These are phyloP conservation scores for Isichthys henryi DNA, from an alignment of 2,113 vertebrate genomes.

Conservation along the genomic window DNA sequence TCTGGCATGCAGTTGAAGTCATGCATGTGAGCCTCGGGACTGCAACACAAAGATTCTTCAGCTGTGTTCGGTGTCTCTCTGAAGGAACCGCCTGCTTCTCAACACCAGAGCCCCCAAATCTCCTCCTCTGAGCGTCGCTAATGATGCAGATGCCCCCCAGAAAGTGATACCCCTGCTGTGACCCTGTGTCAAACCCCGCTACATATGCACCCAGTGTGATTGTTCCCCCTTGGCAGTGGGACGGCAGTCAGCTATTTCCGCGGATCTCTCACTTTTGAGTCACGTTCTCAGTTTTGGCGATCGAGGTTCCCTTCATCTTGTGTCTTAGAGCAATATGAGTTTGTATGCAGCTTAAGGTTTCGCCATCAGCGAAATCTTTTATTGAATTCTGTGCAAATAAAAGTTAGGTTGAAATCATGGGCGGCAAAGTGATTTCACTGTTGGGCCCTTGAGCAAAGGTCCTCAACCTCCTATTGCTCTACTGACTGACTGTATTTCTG, in stretches of 20 bases:
- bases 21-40: not conserved
- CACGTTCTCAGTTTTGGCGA: constrained; percentile 48
- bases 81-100: not conserved
- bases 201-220: constrained; percentile 39
- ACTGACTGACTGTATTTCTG: not conserved
- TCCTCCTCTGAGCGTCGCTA: constrained; percentile 32
- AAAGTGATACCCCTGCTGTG: constrained; percentile 38
- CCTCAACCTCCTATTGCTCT: not conserved
- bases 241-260: constrained; percentile 46
- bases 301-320: constrained; percentile 36
- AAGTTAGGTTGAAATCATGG: not conserved
- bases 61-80: not conserved
- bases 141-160: constrained; percentile 34
- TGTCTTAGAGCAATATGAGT: constrained; percentile 41
- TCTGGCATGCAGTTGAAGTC: not conserved
- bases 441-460: not conserved
- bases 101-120: not conserved
- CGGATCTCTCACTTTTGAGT: constrained; percentile 42
- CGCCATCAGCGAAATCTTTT: constrained; percentile 28
- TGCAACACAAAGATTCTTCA: not conserved
- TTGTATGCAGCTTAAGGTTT: constrained; percentile 46
- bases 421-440: not conserved
- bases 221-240: constrained; percentile 25
- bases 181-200: constrained; percentile 46
- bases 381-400: not conserved